Base-by-base conservation (phyloP, 1,140 invertebrate genomes). In the Apis mellifera region DNA sequence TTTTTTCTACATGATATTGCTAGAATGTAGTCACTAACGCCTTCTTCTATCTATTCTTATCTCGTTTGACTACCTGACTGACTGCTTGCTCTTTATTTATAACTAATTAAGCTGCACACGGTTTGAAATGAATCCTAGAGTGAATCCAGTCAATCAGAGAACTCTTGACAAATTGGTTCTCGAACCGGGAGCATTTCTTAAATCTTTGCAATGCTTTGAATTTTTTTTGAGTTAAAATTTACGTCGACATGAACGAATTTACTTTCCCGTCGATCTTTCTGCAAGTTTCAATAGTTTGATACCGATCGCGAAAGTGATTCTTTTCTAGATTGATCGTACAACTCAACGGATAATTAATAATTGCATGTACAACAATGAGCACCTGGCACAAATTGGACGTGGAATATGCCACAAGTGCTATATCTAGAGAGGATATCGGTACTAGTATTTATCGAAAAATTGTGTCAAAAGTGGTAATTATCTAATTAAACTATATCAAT, bases 321-420 rank as follows among this genome's bases (percentile, higher is more conserved):
- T 8, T 17, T 77, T 26, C 1, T 70, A 13, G 42, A 48, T 57
- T 19, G 48, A 26, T 13, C 3, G 48, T 64, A 21, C 54, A 42
- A 4, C 65, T 68, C n/a, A 4, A 42, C 32, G 23, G 9, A 68
- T 42, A 50, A 66, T 50, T 50, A 2, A 75, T 50, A 2, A 75
- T 15, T 0, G 74, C 42, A 3, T 68, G 8, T 3, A 26, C 55
- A 11, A 88, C n/a, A 52, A 96, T 96, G 96, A 96, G 95, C 92
- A 95, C 95, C 65, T 96, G 96, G 96, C 95, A 95, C 59, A 95
- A 95, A 82, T 91, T 96, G 83, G 95, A 95, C 83, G 95, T 96
- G 72, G 95, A 96, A 87, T 94, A 95, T 72, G 95, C 95, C 5
- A 93, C 95, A 7, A 94, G 93, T 26, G 95, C 95, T 17, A 95